Conservation (phyloP, 2,797 vertebrate species). For the Cossypha heuglini region DNA sequence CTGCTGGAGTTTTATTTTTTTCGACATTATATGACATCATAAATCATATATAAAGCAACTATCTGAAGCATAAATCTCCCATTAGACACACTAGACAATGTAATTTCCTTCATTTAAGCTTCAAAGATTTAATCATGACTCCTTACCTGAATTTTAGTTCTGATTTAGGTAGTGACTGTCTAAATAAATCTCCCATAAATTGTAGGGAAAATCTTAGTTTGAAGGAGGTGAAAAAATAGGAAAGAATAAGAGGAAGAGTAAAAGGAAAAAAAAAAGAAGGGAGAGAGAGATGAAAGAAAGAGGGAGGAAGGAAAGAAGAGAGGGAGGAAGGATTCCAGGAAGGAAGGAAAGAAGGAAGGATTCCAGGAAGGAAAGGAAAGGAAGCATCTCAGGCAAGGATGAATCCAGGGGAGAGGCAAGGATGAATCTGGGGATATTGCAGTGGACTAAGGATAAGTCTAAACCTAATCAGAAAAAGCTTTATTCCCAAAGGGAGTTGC, state of each 20-base stretch:
- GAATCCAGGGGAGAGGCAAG: neutral
- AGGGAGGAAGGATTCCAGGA: accelerated
- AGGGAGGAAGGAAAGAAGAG: neutral
- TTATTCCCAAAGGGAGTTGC: neutral
- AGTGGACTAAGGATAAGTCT: neutral
- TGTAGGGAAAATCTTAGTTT: neutral
- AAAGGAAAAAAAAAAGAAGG: no score
- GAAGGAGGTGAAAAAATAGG: neutral
- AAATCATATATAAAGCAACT: neutral
- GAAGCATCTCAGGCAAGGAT: neutral
- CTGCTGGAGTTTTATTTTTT: neutral
- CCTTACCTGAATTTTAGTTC: neutral
- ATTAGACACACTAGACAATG: neutral
- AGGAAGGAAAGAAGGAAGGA: accelerated
- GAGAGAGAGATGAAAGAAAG: no score
- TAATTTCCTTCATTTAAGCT: neutral
- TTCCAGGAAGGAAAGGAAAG: no score
- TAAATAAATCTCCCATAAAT: neutral
- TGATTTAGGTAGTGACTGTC: neutral
- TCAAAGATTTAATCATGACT: neutral
- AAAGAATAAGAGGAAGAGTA: neutral
- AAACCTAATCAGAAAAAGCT: neutral
- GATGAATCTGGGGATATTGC: neutral
- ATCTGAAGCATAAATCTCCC: neutral
- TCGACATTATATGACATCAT: neutral